Evolutionary conservation across 2,797 vertebrate species (phyloP), one percentile per base, ranked within the genome.

Genomic region (Sebastes oblongus): DNA sequence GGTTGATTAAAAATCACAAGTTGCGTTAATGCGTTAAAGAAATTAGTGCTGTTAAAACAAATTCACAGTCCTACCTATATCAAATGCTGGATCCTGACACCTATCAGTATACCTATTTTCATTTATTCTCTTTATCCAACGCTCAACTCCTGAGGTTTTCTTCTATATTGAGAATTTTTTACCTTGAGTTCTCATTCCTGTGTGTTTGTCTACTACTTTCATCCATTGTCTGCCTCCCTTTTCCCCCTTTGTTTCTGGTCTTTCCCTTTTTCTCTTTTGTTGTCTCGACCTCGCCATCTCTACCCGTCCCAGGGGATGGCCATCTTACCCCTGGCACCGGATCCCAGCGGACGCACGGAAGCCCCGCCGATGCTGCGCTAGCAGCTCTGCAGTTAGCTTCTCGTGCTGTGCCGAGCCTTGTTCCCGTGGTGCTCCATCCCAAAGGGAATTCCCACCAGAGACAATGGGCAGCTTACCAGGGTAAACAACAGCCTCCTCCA

Each of bases 401-500:
- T 73, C 13, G 74, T 64, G 27, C 80, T 55, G 83, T 60, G 81
- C 78, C 8, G 84, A 83, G 86, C 76, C 83, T 65, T 34, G 78
- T 90, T 92, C 92, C 91, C 55, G 65, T 82, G 90, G 86, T 46
- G 22, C 76, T 78, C 3, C 55, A 68, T 94, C 93, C 94, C 94
- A 94, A 82, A 89, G 94, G 93, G 93, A 95, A 93, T 94, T 94
- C 93, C 93, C 92, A 93, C 54, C 78, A 90, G 89, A 92, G 89
- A 95, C 94, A 95, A 95, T 93, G 91, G 92, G 86, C 89, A 95
- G 93, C 91, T 95, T 95, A 95, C 85, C 88, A 92, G 90, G 88
- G 94, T 92, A 96, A 96, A 96, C 93, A 96, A 94, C 85, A 92
- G 90, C 78, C 87, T 92, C 70, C 72, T 89, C 80, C 83, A 67